A percentile compares a stretch with the other conserved stretches of the same genome.
phyloP scores from a whole-genome alignment of 2,113 vertebrate species.

The Herpetotheres cachinnans region DNA sequence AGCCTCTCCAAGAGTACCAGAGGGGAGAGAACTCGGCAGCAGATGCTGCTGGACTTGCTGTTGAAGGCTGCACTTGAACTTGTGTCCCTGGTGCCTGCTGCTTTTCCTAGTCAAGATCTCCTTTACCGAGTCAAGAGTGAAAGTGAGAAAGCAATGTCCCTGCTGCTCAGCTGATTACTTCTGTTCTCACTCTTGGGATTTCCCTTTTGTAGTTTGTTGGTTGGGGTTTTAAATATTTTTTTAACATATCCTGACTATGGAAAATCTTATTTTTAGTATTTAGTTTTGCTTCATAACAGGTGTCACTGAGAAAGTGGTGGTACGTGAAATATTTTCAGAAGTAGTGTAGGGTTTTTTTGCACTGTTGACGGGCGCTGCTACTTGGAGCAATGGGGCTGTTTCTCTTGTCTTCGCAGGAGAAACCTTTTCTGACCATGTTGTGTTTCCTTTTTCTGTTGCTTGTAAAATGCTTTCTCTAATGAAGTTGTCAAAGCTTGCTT shows the following conservation, averaged over 20 bases:
- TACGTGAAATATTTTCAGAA: background rate
- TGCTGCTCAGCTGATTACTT: background rate
- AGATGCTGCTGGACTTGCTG: background rate
- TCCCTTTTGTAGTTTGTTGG: background rate
- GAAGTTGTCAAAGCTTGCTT: background rate
- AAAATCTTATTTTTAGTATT: background rate
- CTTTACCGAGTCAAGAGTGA: background rate
- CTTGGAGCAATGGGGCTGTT: background rate
- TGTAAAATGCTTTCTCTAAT: background rate
- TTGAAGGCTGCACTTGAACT: background rate
- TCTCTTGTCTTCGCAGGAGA: background rate
- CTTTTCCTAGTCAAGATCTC: background rate
- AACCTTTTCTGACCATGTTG: background rate
- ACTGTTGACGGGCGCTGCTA: background rate
- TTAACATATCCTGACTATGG: background rate
- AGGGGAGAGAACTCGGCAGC: background rate
- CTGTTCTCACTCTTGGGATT: background rate
- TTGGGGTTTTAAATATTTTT: background rate
- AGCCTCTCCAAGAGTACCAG: background rate
- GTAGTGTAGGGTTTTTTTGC: background rate
- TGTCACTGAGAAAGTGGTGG: background rate
- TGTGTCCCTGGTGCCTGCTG: background rate
- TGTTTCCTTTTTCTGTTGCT: background rate
- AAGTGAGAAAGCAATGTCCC: background rate
- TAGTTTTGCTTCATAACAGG: background rate